These are phyloP conservation scores for Petroica traversi DNA, from an alignment of 2,113 vertebrate species.

Conservation along the genomic window DNA sequence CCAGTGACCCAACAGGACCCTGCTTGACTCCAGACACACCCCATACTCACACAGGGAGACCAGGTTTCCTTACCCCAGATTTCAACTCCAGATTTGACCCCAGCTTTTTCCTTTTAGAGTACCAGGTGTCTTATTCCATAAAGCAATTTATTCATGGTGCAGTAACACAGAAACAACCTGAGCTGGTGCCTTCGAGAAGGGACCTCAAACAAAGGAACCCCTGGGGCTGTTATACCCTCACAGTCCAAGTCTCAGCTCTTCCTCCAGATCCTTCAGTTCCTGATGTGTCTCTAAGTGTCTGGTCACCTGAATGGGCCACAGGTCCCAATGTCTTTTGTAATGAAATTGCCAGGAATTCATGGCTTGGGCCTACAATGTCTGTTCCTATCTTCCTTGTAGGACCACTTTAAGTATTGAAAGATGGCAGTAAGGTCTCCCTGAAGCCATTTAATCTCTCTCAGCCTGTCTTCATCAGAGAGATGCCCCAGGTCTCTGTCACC, in stretches of 20 bases:
- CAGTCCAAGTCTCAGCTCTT: not conserved
- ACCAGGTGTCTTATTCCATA: not conserved
- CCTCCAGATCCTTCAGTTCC: not conserved
- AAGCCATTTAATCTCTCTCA: not conserved
- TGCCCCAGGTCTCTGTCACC: not conserved
- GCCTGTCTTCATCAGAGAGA: not conserved
- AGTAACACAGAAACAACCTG: not conserved
- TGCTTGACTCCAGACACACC: not conserved
- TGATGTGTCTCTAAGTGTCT: not conserved
- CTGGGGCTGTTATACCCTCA: not conserved
- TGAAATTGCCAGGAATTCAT: not conserved
- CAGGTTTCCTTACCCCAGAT: not conserved
- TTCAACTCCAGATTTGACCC: not conserved
- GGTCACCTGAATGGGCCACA: not conserved
- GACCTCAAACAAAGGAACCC: rapidly evolving
- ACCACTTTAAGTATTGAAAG: not conserved
- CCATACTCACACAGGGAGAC: not conserved
- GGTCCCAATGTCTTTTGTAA: not conserved
- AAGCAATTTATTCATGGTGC: not conserved
- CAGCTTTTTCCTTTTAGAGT: not conserved
- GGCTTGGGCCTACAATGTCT: not conserved
- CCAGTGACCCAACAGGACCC: rapidly evolving
- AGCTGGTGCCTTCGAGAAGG: rapidly evolving
- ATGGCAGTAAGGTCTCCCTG: not conserved
- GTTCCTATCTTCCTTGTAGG: not conserved